phyloP scores from a whole-genome alignment of 2,797 vertebrate genomes.

The Lindbergichthys nudifrons region DNA sequence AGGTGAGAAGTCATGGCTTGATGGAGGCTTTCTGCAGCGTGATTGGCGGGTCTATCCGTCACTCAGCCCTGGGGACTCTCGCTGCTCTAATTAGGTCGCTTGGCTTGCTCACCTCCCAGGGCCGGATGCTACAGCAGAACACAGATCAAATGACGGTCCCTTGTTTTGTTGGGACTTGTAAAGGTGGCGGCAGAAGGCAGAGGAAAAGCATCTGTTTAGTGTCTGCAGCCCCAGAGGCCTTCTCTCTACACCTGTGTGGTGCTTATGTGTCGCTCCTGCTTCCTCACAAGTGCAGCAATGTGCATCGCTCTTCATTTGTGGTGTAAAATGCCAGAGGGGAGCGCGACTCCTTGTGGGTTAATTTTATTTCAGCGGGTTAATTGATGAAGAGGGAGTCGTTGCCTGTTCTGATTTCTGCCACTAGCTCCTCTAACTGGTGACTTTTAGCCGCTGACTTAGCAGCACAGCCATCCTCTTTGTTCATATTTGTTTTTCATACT shows the following conservation, averaged over 20 bases:
- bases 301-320: constrained; percentile 75
- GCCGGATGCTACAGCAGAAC: constrained; percentile 77
- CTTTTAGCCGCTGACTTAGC: constrained; percentile 48
- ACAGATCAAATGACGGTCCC: constrained; percentile 81
- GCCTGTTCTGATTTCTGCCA: constrained; percentile 72
- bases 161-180: constrained; percentile 79
- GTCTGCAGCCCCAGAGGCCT: constrained; percentile 69
- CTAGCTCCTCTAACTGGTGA: constrained; percentile 55
- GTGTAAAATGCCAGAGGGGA: constrained; percentile 72
- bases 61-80: constrained; percentile 82
- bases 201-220: constrained; percentile 80
- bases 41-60: constrained; percentile 87
- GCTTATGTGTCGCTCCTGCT: constrained; percentile 60
- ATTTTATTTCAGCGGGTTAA: constrained; percentile 81
- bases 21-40: constrained; percentile 65
- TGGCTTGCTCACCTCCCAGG: constrained; percentile 81
- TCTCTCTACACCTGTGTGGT: constrained; percentile 77
- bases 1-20: constrained; percentile 80
- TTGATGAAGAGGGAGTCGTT: constrained; percentile 78
- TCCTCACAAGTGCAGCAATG: constrained; percentile 64
- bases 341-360: constrained; percentile 74
- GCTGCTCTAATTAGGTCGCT: constrained; percentile 85
- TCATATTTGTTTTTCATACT: constrained; percentile 11
- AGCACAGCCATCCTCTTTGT: constrained; percentile 40
- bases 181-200: constrained; percentile 77